A percentile compares a stretch with the other conserved stretches of the same genome.
phyloP scores from a whole-genome alignment of 2,888 invertebrate genomes.

The Pterobdella sp. region DNA sequence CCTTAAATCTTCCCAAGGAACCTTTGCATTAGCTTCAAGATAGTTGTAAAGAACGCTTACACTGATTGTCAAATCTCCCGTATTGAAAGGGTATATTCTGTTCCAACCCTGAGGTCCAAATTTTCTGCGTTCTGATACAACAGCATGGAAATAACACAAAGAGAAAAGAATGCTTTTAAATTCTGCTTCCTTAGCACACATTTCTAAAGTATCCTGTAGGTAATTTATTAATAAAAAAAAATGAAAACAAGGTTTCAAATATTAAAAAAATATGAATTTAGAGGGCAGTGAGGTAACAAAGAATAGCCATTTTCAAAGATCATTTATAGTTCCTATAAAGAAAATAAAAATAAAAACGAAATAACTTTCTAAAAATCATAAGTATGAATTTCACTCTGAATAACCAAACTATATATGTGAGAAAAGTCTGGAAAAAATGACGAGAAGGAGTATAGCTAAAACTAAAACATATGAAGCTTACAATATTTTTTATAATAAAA shows the following conservation, averaged over 20 bases:
- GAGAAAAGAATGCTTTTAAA: conserved; percentile 88
- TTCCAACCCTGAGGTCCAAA: conserved; percentile 74
- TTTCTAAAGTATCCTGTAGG: conserved; percentile 80
- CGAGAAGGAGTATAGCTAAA: no score
- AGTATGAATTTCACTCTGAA: no score
- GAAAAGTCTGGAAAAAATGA: no score
- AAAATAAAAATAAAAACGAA: no score
- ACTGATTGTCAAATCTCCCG: conserved; percentile 83
- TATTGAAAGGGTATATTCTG: conserved; percentile 88
- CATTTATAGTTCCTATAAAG: no score
- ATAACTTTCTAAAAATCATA: no score
- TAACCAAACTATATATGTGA: no score
- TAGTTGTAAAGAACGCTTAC: conserved; percentile 89
- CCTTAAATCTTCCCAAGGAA: conserved; percentile 85
- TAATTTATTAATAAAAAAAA: no score
- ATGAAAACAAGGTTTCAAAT: no score
- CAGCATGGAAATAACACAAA: conserved; percentile 83
- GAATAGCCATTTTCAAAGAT: no score
- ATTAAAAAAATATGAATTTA: no score
- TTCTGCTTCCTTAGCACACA: conserved; percentile 89
- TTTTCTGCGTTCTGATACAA: conserved; percentile 84
- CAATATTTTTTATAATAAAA: background rate
- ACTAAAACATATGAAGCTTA: background rate
- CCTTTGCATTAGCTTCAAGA: conserved; percentile 77
- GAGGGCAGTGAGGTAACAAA: no score